Conservation (phyloP, 2,888 invertebrate genomes). For the Pteria penguin region DNA sequence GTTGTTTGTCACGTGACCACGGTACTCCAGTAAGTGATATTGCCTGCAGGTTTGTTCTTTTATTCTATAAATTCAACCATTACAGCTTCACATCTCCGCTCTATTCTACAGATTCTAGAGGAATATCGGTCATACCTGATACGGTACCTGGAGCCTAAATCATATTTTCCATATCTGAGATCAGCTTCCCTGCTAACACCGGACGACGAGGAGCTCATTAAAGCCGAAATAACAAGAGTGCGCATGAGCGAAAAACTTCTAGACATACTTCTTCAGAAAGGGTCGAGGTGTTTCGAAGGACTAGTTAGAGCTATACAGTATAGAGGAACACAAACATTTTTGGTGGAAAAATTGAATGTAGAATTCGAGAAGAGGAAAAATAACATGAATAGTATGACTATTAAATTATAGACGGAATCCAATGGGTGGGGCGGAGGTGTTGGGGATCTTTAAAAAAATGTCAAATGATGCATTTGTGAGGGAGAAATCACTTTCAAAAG, state of each 20-base stretch:
- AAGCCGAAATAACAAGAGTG: conserved; percentile 23
- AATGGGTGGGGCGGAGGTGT: too few relatives aligned
- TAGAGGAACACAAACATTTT: conserved; percentile 43
- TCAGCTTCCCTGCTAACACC: conserved; percentile 27
- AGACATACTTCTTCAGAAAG: conserved; percentile 43
- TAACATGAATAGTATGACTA: conserved; percentile 34
- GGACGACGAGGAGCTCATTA: conserved; percentile 42
- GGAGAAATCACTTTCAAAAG: too few relatives aligned
- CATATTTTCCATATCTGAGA: conserved; percentile 41
- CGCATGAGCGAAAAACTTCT: conserved; percentile 34
- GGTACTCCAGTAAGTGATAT: too few relatives aligned
- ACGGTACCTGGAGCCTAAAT: conserved; percentile 34
- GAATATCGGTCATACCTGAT: conserved; percentile 43
- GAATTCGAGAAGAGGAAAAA: conserved; percentile 47
- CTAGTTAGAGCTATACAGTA: conserved; percentile 39
- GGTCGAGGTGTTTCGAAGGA: conserved; percentile 35
- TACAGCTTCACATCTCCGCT: not conserved
- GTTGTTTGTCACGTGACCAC: too few relatives aligned
- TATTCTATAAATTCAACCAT: not conserved
- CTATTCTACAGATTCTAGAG: conserved; percentile 42
- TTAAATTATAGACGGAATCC: too few relatives aligned
- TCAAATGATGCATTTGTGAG: too few relatives aligned
- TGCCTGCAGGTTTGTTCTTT: too few relatives aligned
- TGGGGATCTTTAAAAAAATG: too few relatives aligned
- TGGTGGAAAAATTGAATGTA: conserved; percentile 38